Evolutionary conservation across 2,797 vertebrate species (phyloP).

Genomic region (Chelmon rostratus): DNA sequence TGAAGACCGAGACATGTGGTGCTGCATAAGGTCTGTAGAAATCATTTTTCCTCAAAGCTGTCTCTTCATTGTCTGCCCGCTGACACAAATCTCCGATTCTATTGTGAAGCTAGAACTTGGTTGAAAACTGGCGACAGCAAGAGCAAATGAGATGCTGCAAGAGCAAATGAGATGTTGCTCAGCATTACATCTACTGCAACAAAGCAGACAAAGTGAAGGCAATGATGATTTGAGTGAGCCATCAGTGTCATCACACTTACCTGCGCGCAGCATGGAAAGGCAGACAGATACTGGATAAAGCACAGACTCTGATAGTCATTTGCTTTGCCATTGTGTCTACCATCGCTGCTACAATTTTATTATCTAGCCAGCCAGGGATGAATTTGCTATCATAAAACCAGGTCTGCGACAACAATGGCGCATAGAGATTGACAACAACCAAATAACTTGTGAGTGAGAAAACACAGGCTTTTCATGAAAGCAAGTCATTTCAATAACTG

Average conservation of each 20-base stretch:
- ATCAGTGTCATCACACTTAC: constrained; percentile 63
- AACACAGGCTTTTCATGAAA: constrained; percentile 68
- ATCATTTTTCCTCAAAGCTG: constrained; percentile 66
- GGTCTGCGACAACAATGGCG: constrained; percentile 48
- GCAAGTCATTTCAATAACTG: constrained; percentile 78
- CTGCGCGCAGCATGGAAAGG: constrained; percentile 40
- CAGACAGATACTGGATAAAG: constrained; percentile 25
- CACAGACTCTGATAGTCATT: constrained; percentile 48
- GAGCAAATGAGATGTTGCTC: constrained; percentile 67
- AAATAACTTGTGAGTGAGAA: constrained; percentile 61
- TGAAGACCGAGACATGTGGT: constrained; percentile 61
- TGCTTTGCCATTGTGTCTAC: constrained; percentile 65
- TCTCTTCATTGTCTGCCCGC: constrained; percentile 65
- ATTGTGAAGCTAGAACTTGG: constrained; percentile 68
- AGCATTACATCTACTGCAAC: constrained; percentile 54
- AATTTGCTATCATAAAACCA: constrained; percentile 63
- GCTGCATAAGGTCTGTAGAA: constrained; percentile 61
- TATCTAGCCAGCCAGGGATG: constrained; percentile 54
- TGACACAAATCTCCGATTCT: constrained; percentile 59
- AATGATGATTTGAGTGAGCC: constrained; percentile 50
- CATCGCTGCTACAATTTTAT: constrained; percentile 47
- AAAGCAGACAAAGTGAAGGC: constrained; percentile 50
- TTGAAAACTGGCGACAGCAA: constrained; percentile 45
- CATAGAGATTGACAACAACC: constrained; percentile 68
- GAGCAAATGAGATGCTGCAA: constrained; percentile 65